These are phyloP conservation scores for Rhinatrema bivittatum DNA, from an alignment of 2,797 vertebrate species.

Conservation along the genomic window DNA sequence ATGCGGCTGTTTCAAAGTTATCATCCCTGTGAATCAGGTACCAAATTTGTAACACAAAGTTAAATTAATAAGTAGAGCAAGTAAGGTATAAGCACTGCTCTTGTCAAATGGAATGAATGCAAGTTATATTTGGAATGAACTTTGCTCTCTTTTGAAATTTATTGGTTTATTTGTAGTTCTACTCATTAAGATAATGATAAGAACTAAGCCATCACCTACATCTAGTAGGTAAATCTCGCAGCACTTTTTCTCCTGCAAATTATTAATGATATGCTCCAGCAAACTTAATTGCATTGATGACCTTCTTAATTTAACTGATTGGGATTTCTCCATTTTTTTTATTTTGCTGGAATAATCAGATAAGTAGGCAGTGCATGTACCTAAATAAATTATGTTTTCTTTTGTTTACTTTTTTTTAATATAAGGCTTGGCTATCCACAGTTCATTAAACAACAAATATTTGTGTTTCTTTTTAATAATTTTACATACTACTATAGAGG, in stretches of 20 bases:
- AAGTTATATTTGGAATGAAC: slow-evolving; percentile 10
- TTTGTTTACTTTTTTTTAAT: too few species aligned
- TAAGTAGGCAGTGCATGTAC: slow-evolving; percentile 52
- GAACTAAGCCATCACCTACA: slow-evolving; percentile 18
- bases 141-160: slow-evolving; percentile 10
- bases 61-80: slow-evolving; percentile 4
- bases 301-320: slow-evolving; percentile 56
- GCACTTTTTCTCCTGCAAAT: slow-evolving; percentile 24
- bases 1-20: too few species aligned
- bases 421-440: slow-evolving; percentile 57
- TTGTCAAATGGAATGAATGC: slow-evolving; percentile 18
- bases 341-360: slow-evolving; percentile 57
- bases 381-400: slow-evolving; percentile 56
- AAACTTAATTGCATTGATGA: slow-evolving; percentile 59
- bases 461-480: slow-evolving; percentile 45
- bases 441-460: slow-evolving; percentile 48
- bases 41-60: neutral
- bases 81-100: too few species aligned
- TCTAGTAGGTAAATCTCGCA: slow-evolving; percentile 41
- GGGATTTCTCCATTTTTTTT: slow-evolving; percentile 45
- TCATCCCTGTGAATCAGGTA: too few species aligned
- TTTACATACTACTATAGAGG: slow-evolving; percentile 17
- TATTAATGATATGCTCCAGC: slow-evolving; percentile 56
- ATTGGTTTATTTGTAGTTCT: slow-evolving; percentile 27
- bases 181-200: slow-evolving; percentile 20